Conservation (phyloP, 1,140 invertebrate genomes). For the Temnothorax curvispinosus region DNA sequence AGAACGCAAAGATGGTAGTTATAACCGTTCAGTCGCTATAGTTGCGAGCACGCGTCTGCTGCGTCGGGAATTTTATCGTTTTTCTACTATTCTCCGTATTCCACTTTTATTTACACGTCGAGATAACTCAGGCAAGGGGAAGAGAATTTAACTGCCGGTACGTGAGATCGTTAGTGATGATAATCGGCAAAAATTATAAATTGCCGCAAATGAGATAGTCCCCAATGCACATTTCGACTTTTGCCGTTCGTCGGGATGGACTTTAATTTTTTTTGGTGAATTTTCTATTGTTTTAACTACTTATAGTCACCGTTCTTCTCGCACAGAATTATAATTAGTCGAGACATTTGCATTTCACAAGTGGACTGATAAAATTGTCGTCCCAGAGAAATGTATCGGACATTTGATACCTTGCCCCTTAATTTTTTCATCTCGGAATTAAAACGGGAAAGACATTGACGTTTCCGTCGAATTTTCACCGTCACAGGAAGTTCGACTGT, state of each 20-base stretch:
- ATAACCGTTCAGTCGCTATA: not conserved
- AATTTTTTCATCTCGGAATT: not conserved
- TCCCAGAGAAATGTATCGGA: not conserved
- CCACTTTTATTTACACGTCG: slow-evolving; percentile 26
- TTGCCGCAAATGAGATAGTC: slow-evolving; percentile 3
- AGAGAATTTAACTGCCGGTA: slow-evolving; percentile 32
- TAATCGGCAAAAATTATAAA: slow-evolving; percentile 48
- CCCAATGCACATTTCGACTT: not conserved
- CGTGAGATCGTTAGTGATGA: slow-evolving; percentile 51
- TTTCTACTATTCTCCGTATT: not conserved
- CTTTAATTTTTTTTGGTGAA: not conserved
- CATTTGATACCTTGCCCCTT: not conserved
- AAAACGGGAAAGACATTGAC: not conserved
- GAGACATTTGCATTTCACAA: not conserved
- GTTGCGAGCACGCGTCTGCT: not conserved
- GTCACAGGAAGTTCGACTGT: slow-evolving; percentile 27
- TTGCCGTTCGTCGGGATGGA: not conserved
- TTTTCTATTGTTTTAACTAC: not conserved
- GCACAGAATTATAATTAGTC: not conserved
- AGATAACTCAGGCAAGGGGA: slow-evolving; percentile 5
- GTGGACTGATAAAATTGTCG: not conserved
- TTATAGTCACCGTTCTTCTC: not conserved
- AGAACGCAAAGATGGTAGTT: not conserved
- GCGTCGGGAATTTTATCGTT: slow-evolving; percentile 28
- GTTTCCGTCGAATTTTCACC: slow-evolving; percentile 37